These are phyloP conservation scores for Psilanteris sp. DNA, from an alignment of 1,140 invertebrate species.

Conservation along the genomic window DNA sequence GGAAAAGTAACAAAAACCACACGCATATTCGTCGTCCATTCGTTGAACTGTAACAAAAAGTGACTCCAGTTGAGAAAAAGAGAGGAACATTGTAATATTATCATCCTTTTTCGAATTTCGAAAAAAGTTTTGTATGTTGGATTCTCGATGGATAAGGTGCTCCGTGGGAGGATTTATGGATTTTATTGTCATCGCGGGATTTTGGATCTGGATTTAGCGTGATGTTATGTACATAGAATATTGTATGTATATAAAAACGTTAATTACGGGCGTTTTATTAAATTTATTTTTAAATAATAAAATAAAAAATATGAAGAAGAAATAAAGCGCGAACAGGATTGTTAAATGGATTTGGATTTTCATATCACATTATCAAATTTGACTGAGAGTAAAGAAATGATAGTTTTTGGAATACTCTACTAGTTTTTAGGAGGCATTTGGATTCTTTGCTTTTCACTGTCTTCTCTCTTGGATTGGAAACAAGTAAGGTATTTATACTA, in stretches of 20 bases:
- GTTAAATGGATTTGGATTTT: slow-evolving; percentile 70
- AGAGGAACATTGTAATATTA: slow-evolving; percentile 60
- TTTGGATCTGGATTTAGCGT: slow-evolving; percentile 72
- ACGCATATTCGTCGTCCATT: slow-evolving; percentile 67
- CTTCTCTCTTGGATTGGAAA: slow-evolving; percentile 63
- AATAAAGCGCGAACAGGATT: slow-evolving; percentile 45
- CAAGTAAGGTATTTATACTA: slow-evolving; percentile 64
- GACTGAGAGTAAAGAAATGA: slow-evolving; percentile 55
- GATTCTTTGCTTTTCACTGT: slow-evolving; percentile 62
- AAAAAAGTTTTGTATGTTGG: slow-evolving; percentile 54
- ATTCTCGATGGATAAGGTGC: slow-evolving; percentile 58
- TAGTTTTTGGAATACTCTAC: slow-evolving; percentile 69
- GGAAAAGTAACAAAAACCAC: slow-evolving; percentile 27
- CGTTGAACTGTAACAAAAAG: slow-evolving; percentile 64
- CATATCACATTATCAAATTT: slow-evolving; percentile 61
- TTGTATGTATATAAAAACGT: slow-evolving; percentile 36
- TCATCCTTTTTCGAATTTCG: slow-evolving; percentile 45
- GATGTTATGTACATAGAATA: slow-evolving; percentile 64
- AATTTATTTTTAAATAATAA: too few relatives aligned
- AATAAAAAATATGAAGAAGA: slow-evolving; percentile 45
- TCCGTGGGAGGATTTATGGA: slow-evolving; percentile 64
- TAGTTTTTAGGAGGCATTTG: slow-evolving; percentile 64
- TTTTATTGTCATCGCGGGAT: slow-evolving; percentile 56
- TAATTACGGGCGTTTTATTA: slow-evolving; percentile 35
- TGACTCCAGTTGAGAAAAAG: slow-evolving; percentile 54